Evolutionary conservation across 2,113 vertebrate genomes (phyloP).

Genomic region (Periophthalmodon schlosseri): DNA sequence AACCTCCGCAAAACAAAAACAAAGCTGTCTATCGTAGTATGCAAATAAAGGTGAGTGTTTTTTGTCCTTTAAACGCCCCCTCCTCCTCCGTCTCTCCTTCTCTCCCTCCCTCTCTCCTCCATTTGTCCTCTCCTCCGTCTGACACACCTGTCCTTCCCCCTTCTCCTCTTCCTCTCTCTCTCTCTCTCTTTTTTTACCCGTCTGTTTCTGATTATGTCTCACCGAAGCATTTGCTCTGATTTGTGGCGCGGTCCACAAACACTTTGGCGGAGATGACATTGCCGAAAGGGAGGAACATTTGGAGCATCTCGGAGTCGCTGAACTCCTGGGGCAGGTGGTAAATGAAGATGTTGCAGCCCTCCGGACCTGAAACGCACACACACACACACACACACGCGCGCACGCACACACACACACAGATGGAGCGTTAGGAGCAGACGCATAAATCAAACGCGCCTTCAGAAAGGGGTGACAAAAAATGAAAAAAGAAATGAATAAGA

Average conservation of each 20-base stretch:
- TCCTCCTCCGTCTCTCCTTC: neutral
- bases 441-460: conserved; percentile 29
- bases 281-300: conserved; percentile 98
- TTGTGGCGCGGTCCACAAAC: conserved; percentile 96
- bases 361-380: conserved; percentile 82
- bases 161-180: conserved; percentile 2
- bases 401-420: too few relatives aligned
- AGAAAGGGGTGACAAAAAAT: conserved; percentile 39
- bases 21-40: conserved; percentile 8
- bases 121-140: conserved; percentile 19
- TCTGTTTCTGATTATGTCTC: conserved; percentile 55
- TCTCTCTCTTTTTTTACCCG: conserved; percentile 1
- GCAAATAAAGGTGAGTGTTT: conserved; percentile 12
- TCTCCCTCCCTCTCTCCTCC: conserved; percentile 25
- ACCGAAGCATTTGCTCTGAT: conserved; percentile 99
- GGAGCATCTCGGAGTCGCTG: conserved; percentile 94
- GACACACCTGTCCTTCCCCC: conserved; percentile 23
- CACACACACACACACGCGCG: too few relatives aligned
- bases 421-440: conserved; percentile 25
- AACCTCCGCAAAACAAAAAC: neutral
- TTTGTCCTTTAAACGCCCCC: conserved; percentile 13
- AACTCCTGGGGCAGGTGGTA: conserved; percentile 99
- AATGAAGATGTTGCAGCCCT: conserved; percentile 98
- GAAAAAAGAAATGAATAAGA: conserved; percentile 34
- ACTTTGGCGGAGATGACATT: conserved; percentile 98